A percentile compares a stretch with the other conserved stretches of the same genome.
These are phyloP conservation scores for Sesia bembeciformis DNA, from an alignment of 2,888 invertebrate genomes.

Conservation along the genomic window DNA sequence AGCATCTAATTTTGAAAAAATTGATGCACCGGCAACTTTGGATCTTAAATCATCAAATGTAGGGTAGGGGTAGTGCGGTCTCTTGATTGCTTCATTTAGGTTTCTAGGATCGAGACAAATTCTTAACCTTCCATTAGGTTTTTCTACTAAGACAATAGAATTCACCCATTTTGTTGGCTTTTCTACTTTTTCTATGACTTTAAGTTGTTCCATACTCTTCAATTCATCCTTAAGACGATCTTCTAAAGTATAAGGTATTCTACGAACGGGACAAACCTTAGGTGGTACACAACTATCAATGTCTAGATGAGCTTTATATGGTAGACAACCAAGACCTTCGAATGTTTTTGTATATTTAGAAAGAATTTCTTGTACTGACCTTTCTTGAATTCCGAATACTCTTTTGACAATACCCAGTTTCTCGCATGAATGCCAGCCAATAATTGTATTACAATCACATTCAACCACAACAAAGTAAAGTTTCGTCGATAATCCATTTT, in stretches of 20 bases:
- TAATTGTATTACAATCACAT: too few species aligned
- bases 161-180: conserved; percentile 13
- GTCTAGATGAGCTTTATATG: neutral
- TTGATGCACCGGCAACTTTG: conserved; percentile 8
- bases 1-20: conserved; percentile 10
- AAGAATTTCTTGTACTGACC: too few species aligned
- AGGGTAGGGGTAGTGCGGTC: conserved; percentile 14
- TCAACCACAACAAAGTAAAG: too few species aligned
- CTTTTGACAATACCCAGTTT: too few species aligned
- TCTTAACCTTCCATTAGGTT: conserved; percentile 12
- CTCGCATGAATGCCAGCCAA: too few species aligned
- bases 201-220: conserved; percentile 2
- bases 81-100: conserved; percentile 12
- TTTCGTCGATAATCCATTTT: too few species aligned
- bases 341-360: neutral
- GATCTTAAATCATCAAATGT: conserved; percentile 13
- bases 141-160: conserved; percentile 9
- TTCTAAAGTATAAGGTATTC: neutral
- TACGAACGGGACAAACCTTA: too few species aligned
- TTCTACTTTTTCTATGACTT: conserved; percentile 6
- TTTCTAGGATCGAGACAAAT: conserved; percentile 15
- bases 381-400: too few species aligned
- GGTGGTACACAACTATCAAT: too few species aligned
- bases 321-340: neutral
- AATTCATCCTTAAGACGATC: conserved; percentile 8